Evolutionary conservation across 2,797 vertebrate genomes (phyloP), one percentile per base, ranked within the genome.

Genomic region (Gadopsis bispinosus): DNA sequence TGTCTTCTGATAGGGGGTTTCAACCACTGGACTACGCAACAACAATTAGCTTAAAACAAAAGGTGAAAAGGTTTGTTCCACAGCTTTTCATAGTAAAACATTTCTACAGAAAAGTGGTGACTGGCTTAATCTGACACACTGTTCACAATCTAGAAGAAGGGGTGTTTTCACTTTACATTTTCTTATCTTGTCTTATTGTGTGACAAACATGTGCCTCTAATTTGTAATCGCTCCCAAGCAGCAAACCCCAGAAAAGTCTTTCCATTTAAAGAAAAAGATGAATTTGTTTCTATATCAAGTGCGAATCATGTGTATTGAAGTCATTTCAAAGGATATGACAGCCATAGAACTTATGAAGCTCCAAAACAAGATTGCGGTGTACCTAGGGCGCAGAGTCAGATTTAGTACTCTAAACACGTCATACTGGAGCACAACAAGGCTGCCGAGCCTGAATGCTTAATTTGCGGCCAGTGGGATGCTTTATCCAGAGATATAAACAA

Each of bases 401-500:
- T 86, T 95, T 94, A 90, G 90, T 90, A 94, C 91, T 91, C 93
- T 13, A 63, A 64, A 88, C 95, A 94, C 92, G 92, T 93, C 90
- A 94, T 86, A 77, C 73, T 83, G 85, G 88, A 92, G 91, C 93
- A 95, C 93, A 93, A 94, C 91, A 92, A 91, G 88, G 90, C 90
- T 90, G 90, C 87, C 73, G 69, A 89, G 90, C 83, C 91, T 95
- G 93, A 95, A 95, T 95, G 85, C 92, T 91, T 95, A 93, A 94
- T 95, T 94, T 93, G 91, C 78, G 90, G 93, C 91, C 88, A 93
- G 93, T 90, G 92, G 93, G 92, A 93, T 89, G 90, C 92, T 87
- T 94, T 89, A 91, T 94, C 89, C 93, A 88, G 85, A 87, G 87
- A 93, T 92, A 94, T 92, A 93, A 94, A 93, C 93, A 94, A 93